Evolutionary conservation across 2,113 vertebrate species (phyloP).

Genomic region (Tor tambroides): DNA sequence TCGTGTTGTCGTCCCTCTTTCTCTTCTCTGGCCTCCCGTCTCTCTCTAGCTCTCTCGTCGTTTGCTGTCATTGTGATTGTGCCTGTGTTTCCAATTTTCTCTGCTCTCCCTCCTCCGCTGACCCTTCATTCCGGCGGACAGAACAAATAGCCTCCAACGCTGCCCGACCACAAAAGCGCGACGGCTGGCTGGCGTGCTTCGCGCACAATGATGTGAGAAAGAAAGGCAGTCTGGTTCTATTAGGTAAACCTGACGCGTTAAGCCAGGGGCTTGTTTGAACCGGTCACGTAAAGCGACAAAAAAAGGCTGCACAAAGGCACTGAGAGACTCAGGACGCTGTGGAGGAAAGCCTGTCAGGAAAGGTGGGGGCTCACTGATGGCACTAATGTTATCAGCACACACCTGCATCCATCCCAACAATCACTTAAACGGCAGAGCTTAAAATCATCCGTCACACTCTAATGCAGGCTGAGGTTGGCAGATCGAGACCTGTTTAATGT

Average conservation of each 20-base stretch:
- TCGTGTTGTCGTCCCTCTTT: neutral
- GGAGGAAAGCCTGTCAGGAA: slow-evolving; percentile 36
- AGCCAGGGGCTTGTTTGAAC: slow-evolving; percentile 54
- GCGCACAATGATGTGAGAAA: slow-evolving; percentile 68
- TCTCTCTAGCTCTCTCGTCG: slow-evolving; percentile 7
- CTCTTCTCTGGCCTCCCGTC: slow-evolving; percentile 32
- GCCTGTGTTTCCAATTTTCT: slow-evolving; percentile 71
- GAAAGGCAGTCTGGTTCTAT: slow-evolving; percentile 71
- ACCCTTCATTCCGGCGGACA: slow-evolving; percentile 73
- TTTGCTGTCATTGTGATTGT: slow-evolving; percentile 55
- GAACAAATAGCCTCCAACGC: slow-evolving; percentile 75
- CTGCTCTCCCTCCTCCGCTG: slow-evolving; percentile 65
- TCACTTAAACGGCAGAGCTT: slow-evolving; percentile 48
- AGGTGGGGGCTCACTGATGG: slow-evolving; percentile 25
- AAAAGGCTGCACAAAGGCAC: slow-evolving; percentile 39
- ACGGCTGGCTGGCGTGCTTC: slow-evolving; percentile 65
- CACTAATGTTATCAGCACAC: slow-evolving; percentile 52
- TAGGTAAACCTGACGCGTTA: slow-evolving; percentile 69
- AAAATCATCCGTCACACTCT: slow-evolving; percentile 39
- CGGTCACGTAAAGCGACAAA: slow-evolving; percentile 9
- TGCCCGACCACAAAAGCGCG: slow-evolving; percentile 68
- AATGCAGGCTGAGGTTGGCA: slow-evolving; percentile 46
- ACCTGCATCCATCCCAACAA: slow-evolving; percentile 57
- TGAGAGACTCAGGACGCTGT: slow-evolving; percentile 2
- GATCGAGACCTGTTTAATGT: slow-evolving; percentile 52